Conservation (phyloP, 2,797 vertebrate species). For the Coregonus sp. region DNA sequence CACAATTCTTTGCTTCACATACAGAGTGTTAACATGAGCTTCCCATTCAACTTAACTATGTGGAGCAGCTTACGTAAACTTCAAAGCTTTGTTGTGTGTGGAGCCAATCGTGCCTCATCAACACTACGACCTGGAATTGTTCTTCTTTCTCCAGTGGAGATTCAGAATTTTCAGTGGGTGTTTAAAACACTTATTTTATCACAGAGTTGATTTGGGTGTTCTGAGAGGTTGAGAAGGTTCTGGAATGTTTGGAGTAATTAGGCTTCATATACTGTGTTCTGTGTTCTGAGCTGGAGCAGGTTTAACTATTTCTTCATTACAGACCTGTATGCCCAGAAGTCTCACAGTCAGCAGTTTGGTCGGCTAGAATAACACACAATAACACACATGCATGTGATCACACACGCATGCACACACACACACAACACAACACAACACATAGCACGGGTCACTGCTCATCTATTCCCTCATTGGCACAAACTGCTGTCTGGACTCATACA, state of each 20-base stretch:
- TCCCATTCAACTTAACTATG: background rate
- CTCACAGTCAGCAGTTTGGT: conserved; percentile 32
- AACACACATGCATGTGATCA: background rate
- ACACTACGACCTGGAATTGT: background rate
- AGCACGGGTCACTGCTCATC: conserved; percentile 42
- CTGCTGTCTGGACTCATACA: conserved; percentile 15
- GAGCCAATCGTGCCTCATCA: background rate
- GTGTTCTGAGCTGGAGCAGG: conserved; percentile 25
- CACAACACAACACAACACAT: background rate
- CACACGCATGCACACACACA: background rate
- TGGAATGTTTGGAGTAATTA: conserved; percentile 28
- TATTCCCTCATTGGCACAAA: conserved; percentile 34
- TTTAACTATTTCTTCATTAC: background rate
- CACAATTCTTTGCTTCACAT: background rate
- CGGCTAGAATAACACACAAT: background rate
- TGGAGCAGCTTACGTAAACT: background rate
- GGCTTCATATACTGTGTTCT: conserved; percentile 1
- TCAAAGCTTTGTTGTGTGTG: background rate
- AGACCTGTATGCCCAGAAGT: background rate
- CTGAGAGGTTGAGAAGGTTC: conserved; percentile 21
- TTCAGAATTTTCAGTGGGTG: conserved; percentile 7
- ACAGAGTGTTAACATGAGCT: background rate
- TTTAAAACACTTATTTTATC: background rate
- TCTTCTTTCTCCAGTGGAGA: background rate
- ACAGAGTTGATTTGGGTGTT: conserved; percentile 5